Evolutionary conservation across 2,888 invertebrate genomes (phyloP), one percentile per base, ranked within the genome.

Genomic region (Agrotis ipsilon): DNA sequence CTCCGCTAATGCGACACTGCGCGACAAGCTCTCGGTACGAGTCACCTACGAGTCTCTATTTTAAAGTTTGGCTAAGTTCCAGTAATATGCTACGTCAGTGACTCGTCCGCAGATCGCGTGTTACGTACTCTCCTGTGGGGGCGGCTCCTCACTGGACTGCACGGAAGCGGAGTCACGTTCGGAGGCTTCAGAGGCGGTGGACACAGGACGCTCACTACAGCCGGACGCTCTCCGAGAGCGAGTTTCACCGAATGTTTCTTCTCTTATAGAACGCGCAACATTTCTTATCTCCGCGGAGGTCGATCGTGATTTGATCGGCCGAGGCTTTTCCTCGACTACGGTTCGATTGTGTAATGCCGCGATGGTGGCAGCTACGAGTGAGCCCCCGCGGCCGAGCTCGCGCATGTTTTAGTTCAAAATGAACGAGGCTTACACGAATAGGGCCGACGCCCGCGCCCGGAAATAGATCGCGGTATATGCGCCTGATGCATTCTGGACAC

Each of bases 321-420:
- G 92, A 84, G 89, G 83, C 88, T 95, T 94, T 78, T 91, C 92
- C 82, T 93, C 93, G 84, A 87, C 90, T 80, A 90, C 90, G 82
- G 92, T 88, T 75, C 95, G 95, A 89, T 93, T 94, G 94, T 94
- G 94, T 86, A 94, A 91, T 85, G 93, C 93, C 83, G 94, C 96
- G 89, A 94, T 95, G 90, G 95, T 94, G 90, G 97, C 97, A 75
- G 97, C 97, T 78, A 97, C 97, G 81, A 97, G 94, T 89, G 97
- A 96, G 91, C 96, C 96, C 91, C 94, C 96, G 90, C 96, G 96
- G 93, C 96, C 94, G 93, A 94, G 92, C 94, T 96, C 96, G 86
- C 96, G 95, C 96, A 96, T 96, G 94, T 94, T 95, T 93, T 94
- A 92, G 88, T 93, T 91, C 92, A 92, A 93, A 96, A 95, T 95